Percentiles rank a stretch among this genome's conserved stretches.
Evolutionary conservation across 2,113 vertebrate genomes (phyloP).

Genomic region (Tyrannus savana): DNA sequence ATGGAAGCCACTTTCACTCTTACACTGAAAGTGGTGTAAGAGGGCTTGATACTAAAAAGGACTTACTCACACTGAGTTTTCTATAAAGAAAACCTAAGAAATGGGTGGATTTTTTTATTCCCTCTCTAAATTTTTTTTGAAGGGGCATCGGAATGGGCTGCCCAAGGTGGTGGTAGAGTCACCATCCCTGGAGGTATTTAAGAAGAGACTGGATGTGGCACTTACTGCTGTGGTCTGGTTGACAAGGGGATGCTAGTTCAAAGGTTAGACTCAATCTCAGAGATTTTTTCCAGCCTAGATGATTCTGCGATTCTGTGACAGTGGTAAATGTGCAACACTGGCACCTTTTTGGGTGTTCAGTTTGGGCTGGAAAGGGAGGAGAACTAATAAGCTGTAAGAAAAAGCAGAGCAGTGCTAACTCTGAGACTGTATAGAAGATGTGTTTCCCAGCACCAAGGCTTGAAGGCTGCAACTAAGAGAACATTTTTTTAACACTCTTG

Average conservation of each 20-base stretch:
- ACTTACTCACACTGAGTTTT: background rate
- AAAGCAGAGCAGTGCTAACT: background rate
- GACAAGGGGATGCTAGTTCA: no score
- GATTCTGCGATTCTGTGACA: no score
- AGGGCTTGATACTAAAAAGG: background rate
- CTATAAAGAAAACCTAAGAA: background rate
- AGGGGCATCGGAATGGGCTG: background rate
- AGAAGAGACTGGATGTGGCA: no score
- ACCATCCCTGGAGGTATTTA: no score
- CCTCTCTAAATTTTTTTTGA: background rate
- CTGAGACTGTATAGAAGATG: background rate
- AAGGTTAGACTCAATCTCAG: no score
- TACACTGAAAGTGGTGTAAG: background rate
- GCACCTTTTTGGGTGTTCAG: background rate
- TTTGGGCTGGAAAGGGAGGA: background rate
- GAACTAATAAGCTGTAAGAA: background rate
- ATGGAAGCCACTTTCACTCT: background rate
- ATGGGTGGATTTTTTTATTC: background rate
- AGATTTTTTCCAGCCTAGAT: no score
- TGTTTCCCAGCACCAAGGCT: background rate
- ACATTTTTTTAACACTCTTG: background rate
- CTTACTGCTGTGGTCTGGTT: no score
- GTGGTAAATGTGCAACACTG: background rate
- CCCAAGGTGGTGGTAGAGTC: no score
- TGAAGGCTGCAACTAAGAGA: background rate